A percentile compares a stretch with the other conserved stretches of the same genome.
phyloP scores from a whole-genome alignment of 1,140 invertebrate genomes.

The Lamellibrachia luymesi region DNA sequence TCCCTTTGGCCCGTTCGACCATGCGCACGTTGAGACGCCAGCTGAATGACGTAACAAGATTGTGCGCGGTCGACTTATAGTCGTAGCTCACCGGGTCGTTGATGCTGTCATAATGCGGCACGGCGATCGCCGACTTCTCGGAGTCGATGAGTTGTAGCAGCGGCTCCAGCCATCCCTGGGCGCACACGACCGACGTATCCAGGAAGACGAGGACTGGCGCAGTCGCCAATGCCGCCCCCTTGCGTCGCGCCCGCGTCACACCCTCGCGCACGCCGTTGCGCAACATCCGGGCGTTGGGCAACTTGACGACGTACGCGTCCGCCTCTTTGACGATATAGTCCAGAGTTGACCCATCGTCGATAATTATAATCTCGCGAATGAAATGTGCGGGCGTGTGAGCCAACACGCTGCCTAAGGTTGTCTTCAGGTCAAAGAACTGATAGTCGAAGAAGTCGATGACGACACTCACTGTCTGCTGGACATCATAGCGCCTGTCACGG shows the following conservation, averaged over 20 bases:
- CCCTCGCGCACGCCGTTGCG: not conserved
- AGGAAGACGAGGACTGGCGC: conserved; percentile 23
- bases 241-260: not conserved
- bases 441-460: conserved; percentile 26
- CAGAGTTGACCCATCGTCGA: conserved; percentile 25
- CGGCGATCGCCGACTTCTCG: conserved; percentile 17
- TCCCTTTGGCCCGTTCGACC: not conserved
- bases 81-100: conserved; percentile 27
- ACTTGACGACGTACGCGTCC: not conserved
- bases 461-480: conserved; percentile 12
- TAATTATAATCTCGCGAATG: conserved; percentile 23
- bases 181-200: conserved; percentile 11
- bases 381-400: not conserved
- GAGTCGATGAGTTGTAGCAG: conserved; percentile 14
- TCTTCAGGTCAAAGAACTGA: conserved; percentile 27
- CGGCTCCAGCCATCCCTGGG: conserved; percentile 25
- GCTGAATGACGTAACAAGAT: conserved; percentile 9
- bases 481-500: not conserved
- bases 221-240: conserved; percentile 13
- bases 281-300: not conserved
- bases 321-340: conserved; percentile 17
- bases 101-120: conserved; percentile 27
- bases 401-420: conserved; percentile 16
- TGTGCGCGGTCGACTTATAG: conserved; percentile 6
- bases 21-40: conserved; percentile 21